Percentiles rank a stretch among this genome's conserved stretches.
Evolutionary conservation across 2,888 invertebrate genomes (phyloP).

Genomic region (Acrobasis repandana): DNA sequence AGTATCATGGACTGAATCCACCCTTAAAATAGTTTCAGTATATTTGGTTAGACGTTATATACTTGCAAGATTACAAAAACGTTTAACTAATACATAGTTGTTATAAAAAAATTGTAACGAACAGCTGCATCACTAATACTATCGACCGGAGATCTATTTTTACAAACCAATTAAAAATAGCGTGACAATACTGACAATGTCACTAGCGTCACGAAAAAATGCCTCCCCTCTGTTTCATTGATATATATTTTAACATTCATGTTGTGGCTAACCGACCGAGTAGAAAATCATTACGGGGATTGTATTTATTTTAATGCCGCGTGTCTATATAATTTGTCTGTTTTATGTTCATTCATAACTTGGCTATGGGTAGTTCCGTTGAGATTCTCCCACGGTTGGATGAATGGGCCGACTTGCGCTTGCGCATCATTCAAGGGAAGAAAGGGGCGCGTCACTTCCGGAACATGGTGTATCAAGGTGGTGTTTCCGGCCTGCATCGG

Average conservation of each 20-base stretch:
- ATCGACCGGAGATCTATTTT: slow-evolving; percentile 17
- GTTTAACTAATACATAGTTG: background rate
- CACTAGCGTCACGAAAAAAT: slow-evolving; percentile 54
- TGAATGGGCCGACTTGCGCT: slow-evolving; percentile 55
- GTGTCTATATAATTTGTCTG: slow-evolving; percentile 50
- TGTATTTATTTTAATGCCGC: slow-evolving; percentile 55
- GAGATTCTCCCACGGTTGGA: slow-evolving; percentile 70
- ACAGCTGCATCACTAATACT: slow-evolving; percentile 6
- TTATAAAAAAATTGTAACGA: background rate
- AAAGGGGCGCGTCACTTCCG: slow-evolving; percentile 79
- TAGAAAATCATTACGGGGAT: slow-evolving; percentile 47
- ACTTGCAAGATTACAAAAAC: no score
- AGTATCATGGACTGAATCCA: no score
- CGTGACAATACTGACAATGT: slow-evolving; percentile 52
- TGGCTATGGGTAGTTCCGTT: slow-evolving; percentile 61
- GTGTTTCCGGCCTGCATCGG: slow-evolving; percentile 70
- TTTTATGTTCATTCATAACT: slow-evolving; percentile 70
- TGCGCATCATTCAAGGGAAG: slow-evolving; percentile 54
- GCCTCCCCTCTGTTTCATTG: slow-evolving; percentile 58
- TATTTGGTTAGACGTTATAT: no score
- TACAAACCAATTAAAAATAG: slow-evolving; percentile 46
- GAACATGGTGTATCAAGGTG: slow-evolving; percentile 64
- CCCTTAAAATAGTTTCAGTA: no score
- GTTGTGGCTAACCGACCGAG: slow-evolving; percentile 51
- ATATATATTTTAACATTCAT: slow-evolving; percentile 43